Evolutionary conservation across 2,113 vertebrate genomes (phyloP).

Genomic region (Tichodroma muraria): DNA sequence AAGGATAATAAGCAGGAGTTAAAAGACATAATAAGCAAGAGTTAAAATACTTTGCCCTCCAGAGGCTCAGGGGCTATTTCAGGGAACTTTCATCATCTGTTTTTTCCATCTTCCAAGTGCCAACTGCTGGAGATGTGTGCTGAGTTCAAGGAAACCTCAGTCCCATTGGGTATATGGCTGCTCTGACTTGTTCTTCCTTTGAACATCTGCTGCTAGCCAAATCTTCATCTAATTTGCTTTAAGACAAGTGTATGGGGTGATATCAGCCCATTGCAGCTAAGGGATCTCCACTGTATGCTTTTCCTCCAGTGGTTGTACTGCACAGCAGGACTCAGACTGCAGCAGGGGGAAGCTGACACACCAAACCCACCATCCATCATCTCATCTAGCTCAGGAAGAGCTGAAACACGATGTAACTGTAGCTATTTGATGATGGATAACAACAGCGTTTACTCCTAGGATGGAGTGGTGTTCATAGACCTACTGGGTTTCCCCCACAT

Average conservation of each 20-base stretch:
- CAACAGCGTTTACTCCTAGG: neutral
- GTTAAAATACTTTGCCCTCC: neutral
- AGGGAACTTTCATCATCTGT: neutral
- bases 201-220: neutral
- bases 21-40: neutral
- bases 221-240: neutral
- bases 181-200: neutral
- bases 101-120: neutral
- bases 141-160: neutral
- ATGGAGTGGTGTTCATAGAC: neutral
- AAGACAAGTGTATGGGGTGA: neutral
- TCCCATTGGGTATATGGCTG: neutral
- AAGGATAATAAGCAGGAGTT: neutral
- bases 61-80: neutral
- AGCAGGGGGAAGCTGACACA: neutral
- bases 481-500: neutral
- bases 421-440: neutral
- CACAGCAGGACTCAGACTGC: neutral
- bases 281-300: neutral
- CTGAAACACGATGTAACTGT: accelerated
- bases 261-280: neutral
- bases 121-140: neutral
- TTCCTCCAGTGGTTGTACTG: accelerated
- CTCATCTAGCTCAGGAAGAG: neutral
- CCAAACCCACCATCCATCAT: accelerated